Percentiles rank a stretch among this genome's conserved stretches.
Evolutionary conservation across 2,113 vertebrate genomes (phyloP).

Genomic region (Bubo bubo): DNA sequence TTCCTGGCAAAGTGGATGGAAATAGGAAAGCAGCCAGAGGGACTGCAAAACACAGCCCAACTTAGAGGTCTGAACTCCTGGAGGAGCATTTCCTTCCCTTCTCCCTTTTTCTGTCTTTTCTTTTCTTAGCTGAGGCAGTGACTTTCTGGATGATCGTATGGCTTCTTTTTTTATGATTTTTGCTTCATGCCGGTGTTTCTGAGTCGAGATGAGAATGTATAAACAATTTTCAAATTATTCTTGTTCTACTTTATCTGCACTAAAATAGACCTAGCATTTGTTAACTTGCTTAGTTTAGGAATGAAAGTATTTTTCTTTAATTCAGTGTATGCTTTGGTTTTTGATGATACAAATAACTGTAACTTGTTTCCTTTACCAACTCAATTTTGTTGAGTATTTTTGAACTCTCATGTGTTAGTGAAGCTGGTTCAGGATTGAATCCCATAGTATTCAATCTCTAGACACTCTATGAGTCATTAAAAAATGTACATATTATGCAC

Average conservation of each 20-base stretch:
- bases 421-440: not conserved
- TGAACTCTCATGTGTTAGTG: not conserved
- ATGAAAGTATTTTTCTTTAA: not conserved
- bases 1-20: constrained; percentile 81
- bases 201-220: not conserved
- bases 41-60: constrained; percentile 74
- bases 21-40: constrained; percentile 81
- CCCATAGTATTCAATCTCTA: not conserved
- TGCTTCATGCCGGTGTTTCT: not conserved
- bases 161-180: not conserved
- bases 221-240: not conserved
- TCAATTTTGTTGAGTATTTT: not conserved
- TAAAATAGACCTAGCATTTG: not conserved
- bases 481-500: not conserved
- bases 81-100: not conserved
- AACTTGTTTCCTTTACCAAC: not conserved
- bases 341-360: not conserved
- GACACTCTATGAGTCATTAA: not conserved
- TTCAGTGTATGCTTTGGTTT: not conserved
- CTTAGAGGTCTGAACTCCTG: not conserved
- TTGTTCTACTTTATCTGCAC: not conserved
- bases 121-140: not conserved
- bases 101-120: not conserved
- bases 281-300: not conserved
- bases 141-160: not conserved